Evolutionary conservation across 2,797 vertebrate genomes (phyloP), one percentile per base, ranked within the genome.

Genomic region (Oceanodroma leucorhoa): DNA sequence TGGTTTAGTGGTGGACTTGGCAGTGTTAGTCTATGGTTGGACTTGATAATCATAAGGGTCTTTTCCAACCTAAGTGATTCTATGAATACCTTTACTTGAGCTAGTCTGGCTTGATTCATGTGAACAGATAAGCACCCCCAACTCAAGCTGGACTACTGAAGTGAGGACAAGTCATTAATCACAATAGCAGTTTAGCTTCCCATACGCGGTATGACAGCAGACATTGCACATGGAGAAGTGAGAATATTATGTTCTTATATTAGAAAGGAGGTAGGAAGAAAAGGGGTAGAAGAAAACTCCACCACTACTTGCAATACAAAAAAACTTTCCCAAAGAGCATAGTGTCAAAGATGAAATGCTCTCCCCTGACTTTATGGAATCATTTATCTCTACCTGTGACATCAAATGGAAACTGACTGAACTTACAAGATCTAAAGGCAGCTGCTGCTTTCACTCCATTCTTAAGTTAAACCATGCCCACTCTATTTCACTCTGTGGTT

Each of bases 221-320:
- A 69, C 2, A 15, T 3, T n/a, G 27, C 61, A 89, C 0, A 0
- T 43, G 20, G 29, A 80, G 24, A 75, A 89, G n/a, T 23, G 12
- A 67, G 17, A 93, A 21, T 57, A 83, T 14, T 23, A 83, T 2
- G 2, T 45, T 87, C 32, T 50, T 36, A 5, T 43, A 72, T 32
- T 54, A 80, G 30, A 40, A 93, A 65, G 16, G 14, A 75, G 32
- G 58, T 4, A 61, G 29, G 43, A 89, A 62, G 30, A 89, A 89
- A 95, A 84, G 14, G 2, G 6, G 6, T 23, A 29, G 15, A 85
- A 85, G 27, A 77, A 70, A 91, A 58, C n/a, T 58, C 11, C 8
- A 11, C 27, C 6, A 40, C 11, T 26, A 43, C 17, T 45, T 79
- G 32, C 50, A 93, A 84, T 58, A 57, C 14, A 61, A 57, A 81